Base-by-base conservation (phyloP, 2,888 invertebrate species). In the Eledona agricola region DNA sequence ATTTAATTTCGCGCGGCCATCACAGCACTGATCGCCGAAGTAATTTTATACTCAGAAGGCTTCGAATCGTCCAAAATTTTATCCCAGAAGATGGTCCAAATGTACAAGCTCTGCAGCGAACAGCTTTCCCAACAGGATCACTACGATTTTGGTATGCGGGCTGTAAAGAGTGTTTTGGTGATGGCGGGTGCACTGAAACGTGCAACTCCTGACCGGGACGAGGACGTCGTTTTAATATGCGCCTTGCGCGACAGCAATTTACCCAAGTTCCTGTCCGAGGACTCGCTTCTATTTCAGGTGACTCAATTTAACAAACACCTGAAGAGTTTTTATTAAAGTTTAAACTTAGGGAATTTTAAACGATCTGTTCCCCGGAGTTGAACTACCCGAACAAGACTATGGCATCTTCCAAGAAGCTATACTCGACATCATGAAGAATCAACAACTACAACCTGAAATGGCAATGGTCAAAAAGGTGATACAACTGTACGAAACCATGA, bases 61-160 rank as follows among this genome's bases (percentile, higher is more conserved):
- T 95, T 94, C 69, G 93, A 93, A 72, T 89, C 91, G 0, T 93
- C 93, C 0, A 92, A 87, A 72, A 81, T 84, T 1, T 78, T 95
- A n/a, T 91, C 94, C 0, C 86, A 89, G 68, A 94, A 95, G 75
- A 93, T 94, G 93, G 90, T 91, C 0, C 88, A 93, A 73, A 90
- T 94, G 91, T 94, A 94, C 77, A 93, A 93, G 66, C 78, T 94
- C 2, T 93, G 93, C 66, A 92, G 90, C 64, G 94, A 95, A 71
- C 94, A 94, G 71, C 80, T 95, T 1, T 93, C 93, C 0, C 92
- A 93, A 64, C 94, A 94, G 70, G 89, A 93, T 70, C 94, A 95
- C 69, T 95, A 95, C 68, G 94, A 95, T 75, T 94, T 93, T 67
- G 91, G 91, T 20, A 94, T 95, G 93, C 81, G 96, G 57, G 95